Conservation (phyloP, 2,113 vertebrate genomes). For the Chunga burmeisteri region DNA sequence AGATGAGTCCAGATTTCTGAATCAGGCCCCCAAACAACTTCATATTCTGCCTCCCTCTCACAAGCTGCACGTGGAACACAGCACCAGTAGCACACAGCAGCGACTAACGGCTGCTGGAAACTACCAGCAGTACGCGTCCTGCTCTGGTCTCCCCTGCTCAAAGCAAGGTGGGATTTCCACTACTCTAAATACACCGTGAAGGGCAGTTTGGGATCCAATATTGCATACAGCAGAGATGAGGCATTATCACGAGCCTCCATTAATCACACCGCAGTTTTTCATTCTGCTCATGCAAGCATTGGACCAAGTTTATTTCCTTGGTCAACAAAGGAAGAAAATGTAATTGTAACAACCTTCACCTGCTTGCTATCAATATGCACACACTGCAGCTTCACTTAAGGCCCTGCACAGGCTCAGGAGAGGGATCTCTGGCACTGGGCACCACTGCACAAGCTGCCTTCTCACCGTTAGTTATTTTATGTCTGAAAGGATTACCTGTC, state of each 20-base stretch:
- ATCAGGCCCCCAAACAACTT: background rate
- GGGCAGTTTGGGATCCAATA: background rate
- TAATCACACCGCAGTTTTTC: background rate
- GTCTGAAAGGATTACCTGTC: background rate
- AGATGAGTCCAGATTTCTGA: background rate
- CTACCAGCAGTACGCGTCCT: background rate
- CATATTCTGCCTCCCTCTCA: background rate
- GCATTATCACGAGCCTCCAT: background rate
- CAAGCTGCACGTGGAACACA: background rate
- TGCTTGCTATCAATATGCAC: background rate
- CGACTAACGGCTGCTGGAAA: background rate
- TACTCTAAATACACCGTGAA: background rate
- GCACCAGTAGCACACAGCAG: too few species aligned
- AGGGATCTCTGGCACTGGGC: background rate
- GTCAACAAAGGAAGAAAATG: background rate
- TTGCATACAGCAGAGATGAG: background rate
- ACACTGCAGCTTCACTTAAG: background rate
- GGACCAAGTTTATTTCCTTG: background rate
- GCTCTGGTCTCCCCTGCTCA: background rate
- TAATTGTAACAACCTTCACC: background rate
- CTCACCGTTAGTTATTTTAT: background rate
- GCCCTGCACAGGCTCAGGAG: background rate
- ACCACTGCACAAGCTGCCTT: background rate
- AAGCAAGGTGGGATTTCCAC: background rate
- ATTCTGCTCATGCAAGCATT: background rate